Percentiles rank a stretch among this genome's conserved stretches.
Conservation (phyloP, 2,888 invertebrate genomes). For the Tethea ocularis region DNA sequence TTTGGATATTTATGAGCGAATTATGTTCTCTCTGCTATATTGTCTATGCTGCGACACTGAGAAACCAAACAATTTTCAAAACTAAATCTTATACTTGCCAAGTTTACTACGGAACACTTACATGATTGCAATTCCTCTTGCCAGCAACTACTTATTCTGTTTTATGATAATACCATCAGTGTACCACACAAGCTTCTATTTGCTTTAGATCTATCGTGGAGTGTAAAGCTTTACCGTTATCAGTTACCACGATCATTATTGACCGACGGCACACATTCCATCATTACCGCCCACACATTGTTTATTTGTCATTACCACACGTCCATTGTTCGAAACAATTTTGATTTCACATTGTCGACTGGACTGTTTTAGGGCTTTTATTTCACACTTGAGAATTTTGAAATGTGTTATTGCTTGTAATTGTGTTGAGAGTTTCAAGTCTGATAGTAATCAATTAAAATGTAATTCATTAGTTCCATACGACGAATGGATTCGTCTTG, state of each 20-base stretch:
- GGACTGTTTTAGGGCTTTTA: slow-evolving; percentile 9
- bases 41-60: not conserved
- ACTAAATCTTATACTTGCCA: not conserved
- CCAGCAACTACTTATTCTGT: not conserved
- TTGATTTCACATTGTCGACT: not conserved
- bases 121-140: not conserved
- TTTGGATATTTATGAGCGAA: not conserved
- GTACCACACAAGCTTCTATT: not conserved
- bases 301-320: slow-evolving; percentile 11
- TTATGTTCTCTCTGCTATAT: not conserved
- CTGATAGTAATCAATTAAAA: slow-evolving; percentile 7
- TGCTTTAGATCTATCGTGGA: not conserved
- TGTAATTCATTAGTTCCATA: not conserved
- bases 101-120: not conserved
- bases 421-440: slow-evolving; percentile 6
- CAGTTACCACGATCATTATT: slow-evolving; percentile 11
- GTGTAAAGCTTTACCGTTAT: not conserved
- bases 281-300: slow-evolving; percentile 13
- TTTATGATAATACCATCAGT: not conserved
- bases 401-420: slow-evolving; percentile 13
- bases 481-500: not conserved
- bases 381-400: slow-evolving; percentile 17
- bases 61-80: not conserved
- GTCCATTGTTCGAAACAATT: slow-evolving; percentile 2
- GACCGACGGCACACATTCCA: slow-evolving; percentile 2